These are phyloP conservation scores for Premnoplex brunnescens DNA, from an alignment of 2,797 vertebrate species.

Conservation along the genomic window DNA sequence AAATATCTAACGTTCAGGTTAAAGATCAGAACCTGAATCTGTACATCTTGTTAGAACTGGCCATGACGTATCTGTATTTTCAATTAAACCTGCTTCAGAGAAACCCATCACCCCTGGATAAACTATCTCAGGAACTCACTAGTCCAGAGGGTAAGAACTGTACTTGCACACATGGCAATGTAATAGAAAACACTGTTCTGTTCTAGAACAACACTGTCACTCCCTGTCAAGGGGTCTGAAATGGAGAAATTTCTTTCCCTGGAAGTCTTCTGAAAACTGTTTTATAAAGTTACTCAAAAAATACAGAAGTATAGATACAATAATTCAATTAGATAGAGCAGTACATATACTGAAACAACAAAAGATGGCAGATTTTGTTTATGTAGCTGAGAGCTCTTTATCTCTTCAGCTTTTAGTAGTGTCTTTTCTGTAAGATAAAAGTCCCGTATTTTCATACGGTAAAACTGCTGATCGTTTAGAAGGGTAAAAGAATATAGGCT, in stretches of 20 bases:
- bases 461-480: neutral
- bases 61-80: neutral
- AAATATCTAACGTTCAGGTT: fast-evolving
- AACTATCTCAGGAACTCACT: neutral
- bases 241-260: neutral
- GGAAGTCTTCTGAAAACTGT: neutral
- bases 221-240: neutral
- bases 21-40: neutral
- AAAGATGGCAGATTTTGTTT: neutral
- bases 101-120: neutral
- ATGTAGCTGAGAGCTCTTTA: neutral
- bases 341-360: neutral
- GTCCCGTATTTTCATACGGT: neutral
- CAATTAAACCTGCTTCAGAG: neutral
- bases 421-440: neutral
- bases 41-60: neutral
- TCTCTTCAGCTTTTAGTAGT: neutral
- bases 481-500: neutral
- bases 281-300: neutral
- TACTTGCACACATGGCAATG: neutral
- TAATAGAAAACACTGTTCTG: neutral
- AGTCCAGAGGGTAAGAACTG: neutral
- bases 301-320: neutral
- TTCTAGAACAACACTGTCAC: neutral
- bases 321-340: neutral